phyloP scores from a whole-genome alignment of 2,113 vertebrate species.

The Conger conger region DNA sequence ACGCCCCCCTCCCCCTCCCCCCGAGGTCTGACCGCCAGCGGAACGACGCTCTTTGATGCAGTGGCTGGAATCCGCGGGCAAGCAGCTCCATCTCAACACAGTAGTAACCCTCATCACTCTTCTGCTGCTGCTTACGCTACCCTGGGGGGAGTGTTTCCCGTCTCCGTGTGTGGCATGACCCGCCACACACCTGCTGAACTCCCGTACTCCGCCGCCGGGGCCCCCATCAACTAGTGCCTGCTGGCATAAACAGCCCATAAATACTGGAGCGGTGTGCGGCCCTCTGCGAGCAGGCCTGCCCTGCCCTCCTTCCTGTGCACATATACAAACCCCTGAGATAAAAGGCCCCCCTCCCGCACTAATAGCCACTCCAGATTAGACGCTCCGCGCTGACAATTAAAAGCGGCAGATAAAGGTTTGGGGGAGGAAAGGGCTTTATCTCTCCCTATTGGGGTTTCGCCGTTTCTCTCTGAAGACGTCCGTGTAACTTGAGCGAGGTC shows the following conservation, averaged over 20 bases:
- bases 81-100: slow-evolving; percentile 61
- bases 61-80: neutral
- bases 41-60: too few relatives aligned
- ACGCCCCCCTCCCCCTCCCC: slow-evolving; percentile 44
- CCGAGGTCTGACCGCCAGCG: slow-evolving; percentile 1
- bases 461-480: neutral
- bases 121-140: slow-evolving; percentile 47
- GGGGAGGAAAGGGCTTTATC: slow-evolving; percentile 4
- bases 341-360: slow-evolving; percentile 57
- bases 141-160: slow-evolving; percentile 59
- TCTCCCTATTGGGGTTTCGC: neutral
- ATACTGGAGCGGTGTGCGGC: slow-evolving; percentile 46
- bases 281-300: slow-evolving; percentile 50
- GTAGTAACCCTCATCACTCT: slow-evolving; percentile 68
- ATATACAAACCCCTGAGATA: slow-evolving; percentile 66
- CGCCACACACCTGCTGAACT: slow-evolving; percentile 30
- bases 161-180: slow-evolving; percentile 73
- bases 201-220: slow-evolving; percentile 36
- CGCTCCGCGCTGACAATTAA: slow-evolving; percentile 53
- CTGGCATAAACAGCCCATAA: slow-evolving; percentile 73
- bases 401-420: slow-evolving; percentile 35
- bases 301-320: slow-evolving; percentile 42
- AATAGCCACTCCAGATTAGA: slow-evolving; percentile 61
- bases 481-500: neutral
- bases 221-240: slow-evolving; percentile 54